These are phyloP conservation scores for Drosophila gaucha DNA, from an alignment of 2,888 invertebrate species.

Conservation along the genomic window DNA sequence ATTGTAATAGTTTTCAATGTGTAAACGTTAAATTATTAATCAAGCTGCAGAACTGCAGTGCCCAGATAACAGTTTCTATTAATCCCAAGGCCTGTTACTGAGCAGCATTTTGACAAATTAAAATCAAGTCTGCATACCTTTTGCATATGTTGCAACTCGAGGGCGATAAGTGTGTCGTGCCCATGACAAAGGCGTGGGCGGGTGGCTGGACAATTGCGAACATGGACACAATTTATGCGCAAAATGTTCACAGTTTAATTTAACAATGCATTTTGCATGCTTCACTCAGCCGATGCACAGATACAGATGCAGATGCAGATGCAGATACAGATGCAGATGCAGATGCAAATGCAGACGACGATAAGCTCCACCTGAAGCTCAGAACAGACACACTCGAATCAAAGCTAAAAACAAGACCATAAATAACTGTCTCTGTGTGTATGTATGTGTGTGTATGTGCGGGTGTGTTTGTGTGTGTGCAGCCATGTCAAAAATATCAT, in stretches of 20 bases:
- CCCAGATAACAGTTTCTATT: constrained; percentile 6
- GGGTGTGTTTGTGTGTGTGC: constrained; percentile 16
- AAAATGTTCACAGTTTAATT: constrained; percentile 57
- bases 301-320: constrained; percentile 20
- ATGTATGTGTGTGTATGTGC: constrained; percentile 15
- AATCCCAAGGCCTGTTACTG: neutral
- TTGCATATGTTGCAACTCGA: neutral
- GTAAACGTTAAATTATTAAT: neutral
- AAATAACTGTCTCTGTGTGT: constrained; percentile 38
- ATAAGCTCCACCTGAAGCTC: constrained; percentile 21
- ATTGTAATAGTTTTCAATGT: neutral
- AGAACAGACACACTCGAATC: constrained; percentile 23
- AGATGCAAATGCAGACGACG: constrained; percentile 15
- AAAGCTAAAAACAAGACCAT: constrained; percentile 44
- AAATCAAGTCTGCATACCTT: constrained; percentile 13
- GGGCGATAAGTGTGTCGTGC: neutral
- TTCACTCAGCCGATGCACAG: constrained; percentile 25
- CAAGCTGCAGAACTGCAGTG: constrained; percentile 1
- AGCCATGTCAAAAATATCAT: constrained; percentile 37
- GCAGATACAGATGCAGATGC: constrained; percentile 9
- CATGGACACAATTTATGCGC: constrained; percentile 42
- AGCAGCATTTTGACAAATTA: constrained; percentile 2
- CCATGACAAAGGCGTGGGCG: neutral
- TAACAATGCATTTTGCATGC: constrained; percentile 51
- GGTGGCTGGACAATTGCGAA: constrained; percentile 6